These are phyloP conservation scores for Epirrhoe alternata DNA, from an alignment of 2,888 invertebrate genomes.

Conservation along the genomic window DNA sequence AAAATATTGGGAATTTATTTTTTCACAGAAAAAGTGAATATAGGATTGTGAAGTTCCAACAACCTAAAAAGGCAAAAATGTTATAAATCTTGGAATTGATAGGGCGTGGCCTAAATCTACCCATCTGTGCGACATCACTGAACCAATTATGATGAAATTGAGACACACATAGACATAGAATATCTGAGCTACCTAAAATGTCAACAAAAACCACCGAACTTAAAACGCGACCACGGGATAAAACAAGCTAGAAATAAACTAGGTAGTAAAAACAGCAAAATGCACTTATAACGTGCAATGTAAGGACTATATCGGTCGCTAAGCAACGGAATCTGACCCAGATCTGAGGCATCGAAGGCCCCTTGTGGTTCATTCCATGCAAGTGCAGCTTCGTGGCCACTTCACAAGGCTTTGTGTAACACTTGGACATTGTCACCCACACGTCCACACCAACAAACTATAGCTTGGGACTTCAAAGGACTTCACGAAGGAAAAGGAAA, in stretches of 20 bases:
- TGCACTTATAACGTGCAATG: neutral
- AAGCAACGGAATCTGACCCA: constrained; percentile 25
- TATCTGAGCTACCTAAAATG: neutral
- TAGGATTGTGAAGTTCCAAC: neutral
- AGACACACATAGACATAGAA: too few species aligned
- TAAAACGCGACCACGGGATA: neutral
- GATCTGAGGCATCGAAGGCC: constrained; percentile 11
- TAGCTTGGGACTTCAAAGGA: too few species aligned
- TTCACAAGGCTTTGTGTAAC: neutral
- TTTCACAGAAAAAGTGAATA: too few species aligned
- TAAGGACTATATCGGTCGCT: constrained; percentile 15
- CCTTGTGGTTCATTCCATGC: neutral
- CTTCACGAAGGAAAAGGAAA: too few species aligned
- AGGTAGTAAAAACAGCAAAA: neutral
- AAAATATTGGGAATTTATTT: too few species aligned
- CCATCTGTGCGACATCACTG: too few species aligned
- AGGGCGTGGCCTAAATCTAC: too few species aligned
- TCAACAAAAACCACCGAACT: neutral
- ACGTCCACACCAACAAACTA: too few species aligned
- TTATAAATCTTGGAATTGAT: too few species aligned
- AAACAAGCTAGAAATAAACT: neutral
- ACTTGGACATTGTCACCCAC: neutral
- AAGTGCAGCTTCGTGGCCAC: neutral
- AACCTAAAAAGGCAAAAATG: neutral
- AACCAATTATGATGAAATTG: too few species aligned